Base-by-base conservation (phyloP, 2,888 invertebrate genomes). In the Lycophotia porphyrea region DNA sequence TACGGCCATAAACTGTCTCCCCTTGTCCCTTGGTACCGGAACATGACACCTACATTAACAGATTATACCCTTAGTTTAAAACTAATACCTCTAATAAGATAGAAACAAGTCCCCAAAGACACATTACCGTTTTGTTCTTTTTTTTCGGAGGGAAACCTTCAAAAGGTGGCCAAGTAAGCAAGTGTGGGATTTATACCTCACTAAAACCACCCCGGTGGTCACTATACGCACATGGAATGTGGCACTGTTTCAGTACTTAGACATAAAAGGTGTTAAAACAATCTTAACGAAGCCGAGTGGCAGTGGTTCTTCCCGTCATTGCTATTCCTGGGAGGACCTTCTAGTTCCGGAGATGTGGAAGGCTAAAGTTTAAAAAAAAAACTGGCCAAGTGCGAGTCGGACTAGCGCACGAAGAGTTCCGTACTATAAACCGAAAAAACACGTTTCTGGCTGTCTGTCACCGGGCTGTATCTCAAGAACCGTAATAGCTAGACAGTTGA, bases 31-130 rank as follows among this genome's bases (percentile, higher is more conserved):
- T 55, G 68, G 21, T 27, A 47, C 34, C 76, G 44, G 84, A 67
- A 80, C 77, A 68, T 77, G 77, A 84, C 84, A 77, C 86, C 69
- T 31, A 84, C 24, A 74, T 79, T 84, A 68, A 68, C 73, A 63
- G 61, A 68, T 71, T 36, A 42, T 47, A 42, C 39, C 55, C 68
- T 71, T 60, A 86, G 66, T 80, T 71, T 69, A 70, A 61, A n/a
- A 79, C 36, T 55, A 44, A 78, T 49, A 58, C 18, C 31, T n/a
- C 36, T 74, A 83, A 80, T 86, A 55, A 71, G 65, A 52, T 36
- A 72, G 42, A 47, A 36, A 71, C 67, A 70, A 42, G 47, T 39
- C 80, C 80, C 72, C 13, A 2, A 42, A 63, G 80, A 76, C 49
- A 24, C n/a, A 36, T 34, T 36, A 61, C 24, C 34, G 60, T 1